phyloP scores from a whole-genome alignment of 2,797 vertebrate species.

The Picus viridis region DNA sequence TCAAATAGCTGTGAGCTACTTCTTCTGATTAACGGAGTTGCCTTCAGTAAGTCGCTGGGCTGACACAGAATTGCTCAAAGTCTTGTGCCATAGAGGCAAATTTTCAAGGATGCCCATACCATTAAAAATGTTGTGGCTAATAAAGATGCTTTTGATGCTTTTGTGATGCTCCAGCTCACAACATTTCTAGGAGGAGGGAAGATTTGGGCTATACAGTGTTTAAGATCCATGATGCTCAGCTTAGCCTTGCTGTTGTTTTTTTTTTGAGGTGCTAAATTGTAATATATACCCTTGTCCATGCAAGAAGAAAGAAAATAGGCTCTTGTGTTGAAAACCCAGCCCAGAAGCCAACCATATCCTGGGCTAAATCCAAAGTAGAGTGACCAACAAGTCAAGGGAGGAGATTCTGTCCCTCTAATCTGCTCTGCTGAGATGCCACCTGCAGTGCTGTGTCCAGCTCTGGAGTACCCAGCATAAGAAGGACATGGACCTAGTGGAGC shows the following conservation, averaged over 20 bases:
- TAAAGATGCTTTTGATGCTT: neutral
- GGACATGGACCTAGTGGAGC: too few species aligned
- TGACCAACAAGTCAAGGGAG: too few species aligned
- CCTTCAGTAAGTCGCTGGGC: neutral
- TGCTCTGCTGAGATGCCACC: too few species aligned
- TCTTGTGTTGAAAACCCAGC: neutral
- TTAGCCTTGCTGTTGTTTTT: neutral
- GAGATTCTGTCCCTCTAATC: too few species aligned
- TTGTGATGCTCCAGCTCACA: neutral
- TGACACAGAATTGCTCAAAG: neutral
- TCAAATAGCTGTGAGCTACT: neutral
- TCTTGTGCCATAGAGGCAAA: neutral
- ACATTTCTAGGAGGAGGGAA: neutral
- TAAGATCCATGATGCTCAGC: neutral
- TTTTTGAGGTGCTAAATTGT: neutral
- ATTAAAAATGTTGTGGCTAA: neutral
- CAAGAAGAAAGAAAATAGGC: neutral
- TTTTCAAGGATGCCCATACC: neutral
- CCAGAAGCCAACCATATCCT: too few species aligned
- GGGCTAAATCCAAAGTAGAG: too few species aligned
- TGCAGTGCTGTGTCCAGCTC: too few species aligned
- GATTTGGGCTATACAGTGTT: neutral
- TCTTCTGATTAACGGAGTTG: neutral
- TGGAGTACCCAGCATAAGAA: too few species aligned
- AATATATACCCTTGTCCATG: neutral